These are phyloP conservation scores for Dryas iulia DNA, from an alignment of 1,140 invertebrate genomes.

Conservation along the genomic window DNA sequence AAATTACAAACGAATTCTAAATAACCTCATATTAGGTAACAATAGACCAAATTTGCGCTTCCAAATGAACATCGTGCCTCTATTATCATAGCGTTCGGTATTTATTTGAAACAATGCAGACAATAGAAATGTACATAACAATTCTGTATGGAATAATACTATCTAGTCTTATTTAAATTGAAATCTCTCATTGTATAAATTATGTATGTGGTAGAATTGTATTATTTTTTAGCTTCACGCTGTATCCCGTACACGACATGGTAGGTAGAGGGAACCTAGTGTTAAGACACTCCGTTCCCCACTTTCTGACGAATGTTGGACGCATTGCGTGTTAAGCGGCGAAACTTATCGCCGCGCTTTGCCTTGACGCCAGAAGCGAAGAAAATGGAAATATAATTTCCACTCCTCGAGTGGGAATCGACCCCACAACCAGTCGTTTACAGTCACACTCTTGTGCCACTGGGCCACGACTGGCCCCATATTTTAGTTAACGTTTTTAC, in stretches of 20 bases:
- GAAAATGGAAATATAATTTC: too few relatives aligned
- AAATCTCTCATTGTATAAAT: neutral
- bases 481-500: too few relatives aligned
- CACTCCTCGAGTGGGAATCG: too few relatives aligned
- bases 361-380: too few relatives aligned
- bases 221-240: neutral
- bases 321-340: too few relatives aligned
- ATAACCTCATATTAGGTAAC: neutral
- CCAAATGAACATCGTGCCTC: neutral
- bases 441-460: too few relatives aligned
- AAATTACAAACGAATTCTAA: neutral
- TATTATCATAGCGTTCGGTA: slow-evolving; percentile 10
- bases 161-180: neutral
- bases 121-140: slow-evolving; percentile 2
- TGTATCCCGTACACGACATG: neutral
- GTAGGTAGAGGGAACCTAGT: neutral
- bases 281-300: neutral
- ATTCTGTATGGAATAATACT: neutral
- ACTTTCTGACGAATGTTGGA: neutral
- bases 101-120: neutral
- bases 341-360: too few relatives aligned
- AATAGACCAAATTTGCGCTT: slow-evolving; percentile 5
- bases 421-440: too few relatives aligned
- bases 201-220: neutral
- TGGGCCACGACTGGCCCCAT: too few relatives aligned